Percentiles rank a stretch among this genome's conserved stretches.
Conservation (phyloP, 2,113 vertebrate genomes). For the Bos indicus region DNA sequence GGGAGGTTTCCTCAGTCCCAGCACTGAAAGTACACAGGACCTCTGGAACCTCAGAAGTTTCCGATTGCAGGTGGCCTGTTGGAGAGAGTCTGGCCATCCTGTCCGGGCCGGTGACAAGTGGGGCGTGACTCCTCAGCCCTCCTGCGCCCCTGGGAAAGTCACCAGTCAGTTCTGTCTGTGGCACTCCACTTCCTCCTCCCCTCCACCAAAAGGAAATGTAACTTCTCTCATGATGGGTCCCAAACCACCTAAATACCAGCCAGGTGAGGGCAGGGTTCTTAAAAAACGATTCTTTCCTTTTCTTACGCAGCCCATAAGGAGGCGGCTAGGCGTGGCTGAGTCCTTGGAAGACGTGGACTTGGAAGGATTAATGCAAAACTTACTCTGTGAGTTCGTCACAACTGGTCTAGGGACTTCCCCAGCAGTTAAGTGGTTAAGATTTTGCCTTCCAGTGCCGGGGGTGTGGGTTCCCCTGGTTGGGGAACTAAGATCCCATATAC, state of each 20-base stretch:
- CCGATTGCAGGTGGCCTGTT: background rate
- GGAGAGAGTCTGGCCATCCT: background rate
- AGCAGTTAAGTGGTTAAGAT: background rate
- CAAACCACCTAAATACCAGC: background rate
- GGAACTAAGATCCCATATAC: background rate
- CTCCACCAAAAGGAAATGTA: background rate
- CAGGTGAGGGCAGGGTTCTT: background rate
- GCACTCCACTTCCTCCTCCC: background rate
- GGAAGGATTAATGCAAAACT: background rate
- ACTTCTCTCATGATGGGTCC: background rate
- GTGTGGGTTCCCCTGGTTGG: background rate
- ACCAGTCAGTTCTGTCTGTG: background rate
- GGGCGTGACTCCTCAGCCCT: background rate
- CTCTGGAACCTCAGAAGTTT: background rate
- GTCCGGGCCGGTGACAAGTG: background rate
- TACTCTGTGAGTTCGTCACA: background rate
- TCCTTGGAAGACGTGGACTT: fast-evolving
- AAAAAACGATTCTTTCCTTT: background rate
- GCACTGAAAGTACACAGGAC: background rate
- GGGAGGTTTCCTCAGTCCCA: background rate
- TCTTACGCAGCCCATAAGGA: background rate
- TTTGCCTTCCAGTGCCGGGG: background rate
- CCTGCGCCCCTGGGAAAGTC: background rate
- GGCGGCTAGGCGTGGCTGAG: background rate
- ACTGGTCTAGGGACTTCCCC: background rate